Evolutionary conservation across 2,113 vertebrate species (phyloP).

Genomic region (Alces alces): DNA sequence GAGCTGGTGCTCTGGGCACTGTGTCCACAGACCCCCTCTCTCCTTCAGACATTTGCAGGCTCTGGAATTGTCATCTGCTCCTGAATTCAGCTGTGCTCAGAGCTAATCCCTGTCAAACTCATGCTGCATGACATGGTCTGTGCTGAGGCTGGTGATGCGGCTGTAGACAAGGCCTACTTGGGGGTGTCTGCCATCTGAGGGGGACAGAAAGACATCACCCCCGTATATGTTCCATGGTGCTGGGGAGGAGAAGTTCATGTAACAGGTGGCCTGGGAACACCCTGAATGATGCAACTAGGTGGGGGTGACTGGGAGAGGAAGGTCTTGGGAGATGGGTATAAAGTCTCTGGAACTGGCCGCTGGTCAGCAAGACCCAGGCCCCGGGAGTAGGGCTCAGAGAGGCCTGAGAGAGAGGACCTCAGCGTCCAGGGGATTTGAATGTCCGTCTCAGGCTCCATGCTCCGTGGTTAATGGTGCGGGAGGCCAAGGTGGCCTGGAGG

Average conservation of each 20-base stretch:
- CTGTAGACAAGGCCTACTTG: neutral
- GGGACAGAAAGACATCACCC: neutral
- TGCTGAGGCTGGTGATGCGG: neutral
- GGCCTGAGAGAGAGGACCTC: neutral
- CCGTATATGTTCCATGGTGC: rapidly evolving
- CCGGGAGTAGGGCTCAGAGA: neutral
- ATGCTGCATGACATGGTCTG: no score
- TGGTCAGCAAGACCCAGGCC: neutral
- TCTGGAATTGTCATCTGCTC: neutral
- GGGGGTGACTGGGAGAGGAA: neutral
- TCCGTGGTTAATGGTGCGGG: neutral
- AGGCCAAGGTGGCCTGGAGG: neutral
- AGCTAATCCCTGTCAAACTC: neutral
- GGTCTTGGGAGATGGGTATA: neutral
- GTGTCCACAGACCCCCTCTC: neutral
- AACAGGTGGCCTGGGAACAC: neutral
- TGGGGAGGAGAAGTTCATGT: neutral
- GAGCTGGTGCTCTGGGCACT: neutral
- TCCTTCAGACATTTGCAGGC: neutral
- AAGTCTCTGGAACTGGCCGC: neutral
- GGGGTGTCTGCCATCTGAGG: neutral
- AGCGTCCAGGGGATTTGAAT: neutral
- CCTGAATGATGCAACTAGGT: neutral
- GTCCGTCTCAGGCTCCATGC: neutral
- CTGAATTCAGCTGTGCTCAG: neutral